Evolutionary conservation across 2,888 invertebrate genomes (phyloP).

Genomic region (Tolmerus cingulatus): DNA sequence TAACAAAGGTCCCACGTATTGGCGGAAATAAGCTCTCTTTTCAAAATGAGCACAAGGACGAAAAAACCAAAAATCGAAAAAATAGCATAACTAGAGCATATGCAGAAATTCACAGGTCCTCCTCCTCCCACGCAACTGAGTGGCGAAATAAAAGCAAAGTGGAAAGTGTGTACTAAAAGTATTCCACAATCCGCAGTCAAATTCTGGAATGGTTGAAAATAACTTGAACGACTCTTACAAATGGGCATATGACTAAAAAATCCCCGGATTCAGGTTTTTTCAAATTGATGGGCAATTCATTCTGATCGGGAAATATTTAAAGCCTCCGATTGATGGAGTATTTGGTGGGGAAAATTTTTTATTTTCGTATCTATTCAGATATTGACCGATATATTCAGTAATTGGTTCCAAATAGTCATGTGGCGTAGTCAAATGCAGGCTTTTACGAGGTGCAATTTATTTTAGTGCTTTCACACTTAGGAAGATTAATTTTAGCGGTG

Average conservation of each 20-base stretch:
- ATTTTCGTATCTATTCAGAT: background rate
- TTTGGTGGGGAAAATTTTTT: background rate
- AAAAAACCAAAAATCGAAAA: background rate
- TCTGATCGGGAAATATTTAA: background rate
- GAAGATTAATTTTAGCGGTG: background rate
- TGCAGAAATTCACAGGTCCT: background rate
- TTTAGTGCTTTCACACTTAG: background rate
- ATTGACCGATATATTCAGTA: background rate
- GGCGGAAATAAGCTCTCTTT: background rate
- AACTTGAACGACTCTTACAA: background rate
- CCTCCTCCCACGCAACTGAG: background rate
- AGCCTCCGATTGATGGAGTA: background rate
- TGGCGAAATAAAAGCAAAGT: background rate
- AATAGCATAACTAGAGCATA: background rate
- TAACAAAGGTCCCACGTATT: background rate
- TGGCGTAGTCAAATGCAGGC: background rate
- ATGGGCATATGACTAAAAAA: constrained; percentile 2
- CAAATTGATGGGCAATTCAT: background rate
- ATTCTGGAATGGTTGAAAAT: background rate
- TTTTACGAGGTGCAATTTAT: background rate
- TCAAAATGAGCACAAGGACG: background rate
- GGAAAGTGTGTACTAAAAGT: background rate
- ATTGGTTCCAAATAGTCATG: background rate
- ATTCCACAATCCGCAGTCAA: background rate
- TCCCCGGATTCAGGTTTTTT: background rate